phyloP scores from a whole-genome alignment of 2,888 invertebrate genomes.

The Lypha dubia region DNA sequence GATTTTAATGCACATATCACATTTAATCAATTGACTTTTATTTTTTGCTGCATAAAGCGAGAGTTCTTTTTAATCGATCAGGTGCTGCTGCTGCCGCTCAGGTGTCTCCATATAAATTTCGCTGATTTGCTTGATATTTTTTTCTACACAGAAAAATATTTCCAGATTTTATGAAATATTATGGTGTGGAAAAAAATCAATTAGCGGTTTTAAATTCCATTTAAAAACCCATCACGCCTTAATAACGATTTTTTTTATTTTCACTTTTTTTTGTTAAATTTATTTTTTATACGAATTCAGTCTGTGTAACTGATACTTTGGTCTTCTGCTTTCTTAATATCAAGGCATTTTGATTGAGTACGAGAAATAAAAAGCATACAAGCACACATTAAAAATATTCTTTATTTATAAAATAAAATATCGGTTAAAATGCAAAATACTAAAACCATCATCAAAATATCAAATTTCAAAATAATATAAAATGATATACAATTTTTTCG shows the following conservation, averaged over 20 bases:
- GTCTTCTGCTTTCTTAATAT: slow-evolving; percentile 51
- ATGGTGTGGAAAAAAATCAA: slow-evolving; percentile 69
- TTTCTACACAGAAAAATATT: background rate
- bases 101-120: background rate
- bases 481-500: background rate
- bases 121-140: background rate
- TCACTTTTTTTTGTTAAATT: slow-evolving; percentile 31
- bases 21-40: slow-evolving; percentile 41
- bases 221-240: slow-evolving; percentile 70
- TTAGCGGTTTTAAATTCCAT: slow-evolving; percentile 72
- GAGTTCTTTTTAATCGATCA: slow-evolving; percentile 29
- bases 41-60: slow-evolving; percentile 10
- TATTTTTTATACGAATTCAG: slow-evolving; percentile 42
- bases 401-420: slow-evolving; percentile 40
- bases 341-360: slow-evolving; percentile 59
- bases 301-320: slow-evolving; percentile 67
- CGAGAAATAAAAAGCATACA: slow-evolving; percentile 19
- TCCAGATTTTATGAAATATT: slow-evolving; percentile 58
- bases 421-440: slow-evolving; percentile 72
- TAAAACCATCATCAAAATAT: slow-evolving; percentile 74
- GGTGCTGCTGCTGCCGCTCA: slow-evolving; percentile 23
- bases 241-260: slow-evolving; percentile 53
- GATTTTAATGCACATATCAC: slow-evolving; percentile 6
- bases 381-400: background rate
- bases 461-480: slow-evolving; percentile 71